Evolutionary conservation across 2,888 invertebrate genomes (phyloP), one percentile per base, ranked within the genome.

Genomic region (Oscheius onirici): DNA sequence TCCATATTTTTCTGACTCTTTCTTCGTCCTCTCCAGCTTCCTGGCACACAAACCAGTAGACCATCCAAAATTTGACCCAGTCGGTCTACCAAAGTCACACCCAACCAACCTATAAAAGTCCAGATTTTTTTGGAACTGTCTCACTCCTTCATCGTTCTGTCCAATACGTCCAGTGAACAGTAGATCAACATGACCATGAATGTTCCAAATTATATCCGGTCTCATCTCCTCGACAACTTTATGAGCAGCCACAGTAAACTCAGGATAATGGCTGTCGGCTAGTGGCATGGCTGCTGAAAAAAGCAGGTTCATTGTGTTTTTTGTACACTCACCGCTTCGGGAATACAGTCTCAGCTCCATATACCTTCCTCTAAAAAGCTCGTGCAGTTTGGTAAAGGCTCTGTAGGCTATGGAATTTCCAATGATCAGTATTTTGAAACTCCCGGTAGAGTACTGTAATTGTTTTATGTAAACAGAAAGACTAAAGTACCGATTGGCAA

Each of bases 351-450:
- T n/a, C 10, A 65, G 22, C 22, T 49, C 52, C 34, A 15, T 65
- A 26, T 49, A 65, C 24, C 49, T 49, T 34, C 65, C 65, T 17
- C 22, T 24, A 2, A 65, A 46, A 10, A 65, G 10, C 3, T 24
- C 2, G 10, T 65, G 46, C 1, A 65, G 26, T 46, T 24, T 2
- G 15, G 49, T 26, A 65, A 65, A 65, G 6, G 65, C 51, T 24
- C 65, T 20, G 26, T 65, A 65, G n/a, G 65, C 65, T 20, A 65
- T 49, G n/a, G 65, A 65, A 44, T 65, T 65, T 49, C 65, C 65
- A 10, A 65, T 40, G 8, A 65, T 44, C 2, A 65, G 65, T 3
- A 65, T 22, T 46, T 46, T 65, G 10, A 65, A 20, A 1, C 20
- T 22, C 1, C 65, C 65, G 20, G 26, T 65, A 15, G 44, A 43